Percentiles rank a stretch among this genome's conserved stretches.
Evolutionary conservation across 2,797 vertebrate species (phyloP).

Genomic region (Psittacula derbiana): DNA sequence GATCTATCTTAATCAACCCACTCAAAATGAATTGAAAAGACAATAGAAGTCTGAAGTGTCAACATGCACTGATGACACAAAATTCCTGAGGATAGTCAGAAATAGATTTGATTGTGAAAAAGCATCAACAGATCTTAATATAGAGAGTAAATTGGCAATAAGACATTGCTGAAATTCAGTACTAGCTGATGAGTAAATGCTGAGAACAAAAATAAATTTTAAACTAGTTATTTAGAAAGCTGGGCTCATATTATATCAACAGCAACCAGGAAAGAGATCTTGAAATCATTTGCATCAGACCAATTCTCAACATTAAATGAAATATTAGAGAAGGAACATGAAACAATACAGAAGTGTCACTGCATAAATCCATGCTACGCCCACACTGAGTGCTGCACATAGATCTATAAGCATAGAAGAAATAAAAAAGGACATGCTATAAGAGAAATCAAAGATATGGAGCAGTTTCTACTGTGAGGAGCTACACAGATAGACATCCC

Average conservation of each 20-base stretch:
- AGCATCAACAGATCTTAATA: not conserved
- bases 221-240: not conserved
- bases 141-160: not conserved
- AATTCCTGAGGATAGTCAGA: not conserved
- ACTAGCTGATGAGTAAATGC: not conserved
- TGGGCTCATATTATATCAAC: not conserved
- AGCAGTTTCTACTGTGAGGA: not conserved
- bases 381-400: not conserved
- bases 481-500: not conserved
- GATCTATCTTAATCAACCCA: not conserved
- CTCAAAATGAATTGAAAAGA: not conserved
- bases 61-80: not conserved
- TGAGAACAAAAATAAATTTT: not conserved
- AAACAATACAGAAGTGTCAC: not conserved
- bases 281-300: not conserved
- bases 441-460: not conserved
- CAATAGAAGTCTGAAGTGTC: not conserved
- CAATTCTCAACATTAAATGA: not conserved
- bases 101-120: not conserved
- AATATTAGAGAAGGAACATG: not conserved
- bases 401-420: not conserved
- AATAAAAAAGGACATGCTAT: not conserved
- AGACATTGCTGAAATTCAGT: not conserved
- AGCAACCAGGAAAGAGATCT: not conserved
- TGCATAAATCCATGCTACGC: not conserved